A percentile compares a stretch with the other conserved stretches of the same genome.
These are phyloP conservation scores for Pterobdella sp. DNA, from an alignment of 2,888 invertebrate genomes.

Conservation along the genomic window DNA sequence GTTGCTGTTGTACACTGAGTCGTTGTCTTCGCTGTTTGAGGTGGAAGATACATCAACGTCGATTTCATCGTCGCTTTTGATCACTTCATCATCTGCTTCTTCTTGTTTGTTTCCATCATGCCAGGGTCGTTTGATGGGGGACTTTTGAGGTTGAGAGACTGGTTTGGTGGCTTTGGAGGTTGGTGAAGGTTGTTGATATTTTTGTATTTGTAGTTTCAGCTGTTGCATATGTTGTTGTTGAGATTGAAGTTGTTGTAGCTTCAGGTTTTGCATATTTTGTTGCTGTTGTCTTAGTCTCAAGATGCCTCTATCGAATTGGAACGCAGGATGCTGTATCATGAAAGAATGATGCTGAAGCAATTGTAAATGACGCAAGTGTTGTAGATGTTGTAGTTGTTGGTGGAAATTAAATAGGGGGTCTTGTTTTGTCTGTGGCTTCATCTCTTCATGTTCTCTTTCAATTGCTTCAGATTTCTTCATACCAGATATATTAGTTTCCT, in stretches of 20 bases:
- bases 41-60: constrained; percentile 15
- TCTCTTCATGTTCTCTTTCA: not conserved
- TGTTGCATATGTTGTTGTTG: constrained; percentile 15
- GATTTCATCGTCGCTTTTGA: constrained; percentile 18
- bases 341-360: not conserved
- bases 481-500: too few relatives aligned
- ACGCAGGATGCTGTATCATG: not conserved
- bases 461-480: too few relatives aligned
- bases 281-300: constrained; percentile 4
- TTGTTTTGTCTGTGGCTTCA: not conserved
- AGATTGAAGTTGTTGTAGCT: constrained; percentile 3
- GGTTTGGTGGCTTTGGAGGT: not conserved
- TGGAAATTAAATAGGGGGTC: not conserved
- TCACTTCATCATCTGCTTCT: constrained; percentile 9
- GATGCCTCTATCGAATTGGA: not conserved
- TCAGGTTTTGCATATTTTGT: not conserved
- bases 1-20: not conserved
- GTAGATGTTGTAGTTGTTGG: constrained; percentile 11
- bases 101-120: not conserved
- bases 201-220: not conserved
- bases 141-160: not conserved
- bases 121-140: constrained; percentile 20
- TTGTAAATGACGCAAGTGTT: constrained; percentile 6
- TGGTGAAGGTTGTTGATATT: constrained; percentile 1
- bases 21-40: constrained; percentile 17